Percentiles rank a stretch among this genome's conserved stretches.
Conservation (phyloP, 1,140 invertebrate genomes). For the Brachionus plicatilis region DNA sequence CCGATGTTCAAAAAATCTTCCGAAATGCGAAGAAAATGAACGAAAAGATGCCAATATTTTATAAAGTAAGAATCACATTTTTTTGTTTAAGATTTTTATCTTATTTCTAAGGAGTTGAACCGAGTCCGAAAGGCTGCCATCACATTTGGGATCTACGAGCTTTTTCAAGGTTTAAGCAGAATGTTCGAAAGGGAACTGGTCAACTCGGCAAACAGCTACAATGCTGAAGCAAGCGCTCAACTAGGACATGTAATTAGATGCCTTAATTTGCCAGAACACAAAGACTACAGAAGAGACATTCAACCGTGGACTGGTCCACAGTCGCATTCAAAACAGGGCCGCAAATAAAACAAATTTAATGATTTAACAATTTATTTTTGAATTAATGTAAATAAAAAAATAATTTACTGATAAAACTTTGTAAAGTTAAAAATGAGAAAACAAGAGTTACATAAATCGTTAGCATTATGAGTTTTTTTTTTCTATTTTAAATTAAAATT, state of each 20-base stretch:
- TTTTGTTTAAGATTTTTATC: background rate
- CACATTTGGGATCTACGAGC: conserved; percentile 5
- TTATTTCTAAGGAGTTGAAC: background rate
- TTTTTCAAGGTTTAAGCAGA: background rate
- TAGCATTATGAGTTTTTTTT: background rate
- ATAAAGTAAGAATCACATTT: background rate
- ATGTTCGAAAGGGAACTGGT: conserved; percentile 36
- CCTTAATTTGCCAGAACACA: conserved; percentile 15
- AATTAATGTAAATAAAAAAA: background rate
- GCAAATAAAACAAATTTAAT: conserved; percentile 5
- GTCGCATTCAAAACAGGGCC: background rate
- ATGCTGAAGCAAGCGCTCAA: background rate
- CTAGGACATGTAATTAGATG: conserved; percentile 7
- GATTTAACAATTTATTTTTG: background rate
- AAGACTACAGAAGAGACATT: conserved; percentile 26
- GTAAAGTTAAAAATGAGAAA: background rate
- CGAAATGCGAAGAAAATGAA: conserved; percentile 37
- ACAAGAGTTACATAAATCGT: background rate
- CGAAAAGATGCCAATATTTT: conserved; percentile 39
- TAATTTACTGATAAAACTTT: background rate
- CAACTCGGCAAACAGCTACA: background rate
- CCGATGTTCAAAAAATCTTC: conserved; percentile 36
- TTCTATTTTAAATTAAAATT: background rate
- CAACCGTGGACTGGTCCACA: conserved; percentile 8
- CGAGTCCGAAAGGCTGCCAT: conserved; percentile 4